Evolutionary conservation across 1,140 invertebrate genomes (phyloP).

Genomic region (Aphidius ervi): DNA sequence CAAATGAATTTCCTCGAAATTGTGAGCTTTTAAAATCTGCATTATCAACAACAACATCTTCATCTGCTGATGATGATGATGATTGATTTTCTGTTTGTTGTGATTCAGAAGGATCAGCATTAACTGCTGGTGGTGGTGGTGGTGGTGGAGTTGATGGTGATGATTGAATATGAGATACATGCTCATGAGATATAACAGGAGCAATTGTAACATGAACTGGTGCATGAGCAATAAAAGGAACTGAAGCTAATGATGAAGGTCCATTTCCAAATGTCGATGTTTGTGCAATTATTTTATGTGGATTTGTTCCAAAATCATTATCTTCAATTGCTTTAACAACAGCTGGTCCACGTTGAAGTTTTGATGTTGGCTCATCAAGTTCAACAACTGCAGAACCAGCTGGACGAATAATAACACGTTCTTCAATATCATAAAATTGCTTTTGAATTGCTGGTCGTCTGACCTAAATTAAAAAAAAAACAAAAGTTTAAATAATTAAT

Average conservation of each 20-base stretch:
- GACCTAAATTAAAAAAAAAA: slow-evolving; percentile 39
- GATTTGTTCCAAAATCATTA: slow-evolving; percentile 23
- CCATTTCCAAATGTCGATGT: slow-evolving; percentile 14
- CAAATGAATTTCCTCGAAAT: slow-evolving; percentile 24
- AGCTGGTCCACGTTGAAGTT: slow-evolving; percentile 56
- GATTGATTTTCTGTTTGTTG: slow-evolving; percentile 16
- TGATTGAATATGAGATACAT: slow-evolving; percentile 20
- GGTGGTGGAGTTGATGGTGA: slow-evolving; percentile 20
- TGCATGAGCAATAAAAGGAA: slow-evolving; percentile 29
- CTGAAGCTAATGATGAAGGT: slow-evolving; percentile 19
- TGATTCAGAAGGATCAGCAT: slow-evolving; percentile 21
- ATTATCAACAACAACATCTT: slow-evolving; percentile 44
- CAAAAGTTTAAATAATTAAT: neutral
- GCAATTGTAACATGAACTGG: slow-evolving; percentile 29
- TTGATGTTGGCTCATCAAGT: slow-evolving; percentile 58
- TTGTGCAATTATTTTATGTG: slow-evolving; percentile 25
- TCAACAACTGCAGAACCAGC: slow-evolving; percentile 62
- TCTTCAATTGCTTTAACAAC: slow-evolving; percentile 39
- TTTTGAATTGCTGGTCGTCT: slow-evolving; percentile 63
- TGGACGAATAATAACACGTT: slow-evolving; percentile 60
- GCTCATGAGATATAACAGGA: slow-evolving; percentile 22
- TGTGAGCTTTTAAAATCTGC: slow-evolving; percentile 37
- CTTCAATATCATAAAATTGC: slow-evolving; percentile 65
- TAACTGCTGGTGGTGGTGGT: slow-evolving; percentile 23
- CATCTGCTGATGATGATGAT: slow-evolving; percentile 29